These are phyloP conservation scores for Phanerotoma sp. DNA, from an alignment of 2,888 invertebrate species.

Conservation along the genomic window DNA sequence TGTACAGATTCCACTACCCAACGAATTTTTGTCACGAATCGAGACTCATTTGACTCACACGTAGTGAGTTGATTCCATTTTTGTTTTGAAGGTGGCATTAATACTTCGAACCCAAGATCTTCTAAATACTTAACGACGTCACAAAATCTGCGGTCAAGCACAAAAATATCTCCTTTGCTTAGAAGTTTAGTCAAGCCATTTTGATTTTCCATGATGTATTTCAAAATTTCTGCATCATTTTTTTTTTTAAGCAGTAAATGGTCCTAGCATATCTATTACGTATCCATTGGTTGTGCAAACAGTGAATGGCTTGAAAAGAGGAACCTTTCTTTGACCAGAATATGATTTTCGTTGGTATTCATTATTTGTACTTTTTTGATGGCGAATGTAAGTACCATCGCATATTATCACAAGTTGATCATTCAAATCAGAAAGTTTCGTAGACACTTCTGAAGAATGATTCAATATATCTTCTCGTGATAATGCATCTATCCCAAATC, in stretches of 20 bases:
- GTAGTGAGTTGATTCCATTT: conserved; percentile 21
- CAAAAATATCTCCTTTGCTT: conserved; percentile 12
- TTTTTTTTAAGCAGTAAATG: conserved; percentile 1
- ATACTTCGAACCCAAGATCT: conserved; percentile 18
- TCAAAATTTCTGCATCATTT: conserved; percentile 14
- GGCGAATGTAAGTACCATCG: conserved; percentile 32
- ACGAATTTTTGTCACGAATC: conserved; percentile 32
- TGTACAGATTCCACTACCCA: conserved; percentile 33
- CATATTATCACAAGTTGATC: conserved; percentile 21
- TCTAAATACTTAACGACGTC: conserved; percentile 11
- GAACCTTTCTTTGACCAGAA: conserved; percentile 8
- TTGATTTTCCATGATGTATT: conserved; percentile 14
- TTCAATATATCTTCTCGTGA: conserved; percentile 4
- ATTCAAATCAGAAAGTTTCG: conserved; percentile 2
- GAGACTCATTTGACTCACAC: conserved; percentile 30
- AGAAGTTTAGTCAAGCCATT: conserved; percentile 14
- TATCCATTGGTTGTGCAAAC: neutral
- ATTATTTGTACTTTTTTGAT: conserved; percentile 32
- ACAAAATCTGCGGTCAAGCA: conserved; percentile 18
- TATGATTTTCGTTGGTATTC: conserved; percentile 15
- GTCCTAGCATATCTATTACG: conserved; percentile 9
- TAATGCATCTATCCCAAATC: conserved; percentile 18
- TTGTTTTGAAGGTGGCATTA: conserved; percentile 20
- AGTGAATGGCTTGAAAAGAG: neutral
- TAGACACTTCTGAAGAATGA: neutral